Conservation (phyloP, 2,113 vertebrate species). For the Varanus komodoensis region DNA sequence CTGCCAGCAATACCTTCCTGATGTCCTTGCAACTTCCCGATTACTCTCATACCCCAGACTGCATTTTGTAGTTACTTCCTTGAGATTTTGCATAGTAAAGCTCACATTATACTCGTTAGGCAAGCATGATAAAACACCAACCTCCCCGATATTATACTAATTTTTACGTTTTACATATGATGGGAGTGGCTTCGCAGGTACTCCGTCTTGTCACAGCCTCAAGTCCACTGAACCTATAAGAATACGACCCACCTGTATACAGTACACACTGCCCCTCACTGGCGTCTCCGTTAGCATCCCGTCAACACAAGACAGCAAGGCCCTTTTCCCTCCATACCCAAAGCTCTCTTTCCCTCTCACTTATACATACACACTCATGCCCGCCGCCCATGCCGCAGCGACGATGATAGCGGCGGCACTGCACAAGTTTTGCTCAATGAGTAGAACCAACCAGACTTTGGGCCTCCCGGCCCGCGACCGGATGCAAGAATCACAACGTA, state of each 20-base stretch:
- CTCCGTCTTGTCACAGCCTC: not conserved
- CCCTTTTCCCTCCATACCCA: not conserved
- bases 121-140: not conserved
- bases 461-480: not conserved
- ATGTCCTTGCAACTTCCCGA: not conserved
- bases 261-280: not conserved
- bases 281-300: not conserved
- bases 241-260: not conserved
- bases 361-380: not conserved
- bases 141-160: too few species aligned
- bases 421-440: slow-evolving; percentile 25
- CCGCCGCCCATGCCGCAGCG: slow-evolving; percentile 6
- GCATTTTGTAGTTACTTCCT: not conserved
- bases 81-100: not conserved
- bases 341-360: not conserved
- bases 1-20: not conserved
- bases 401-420: not conserved
- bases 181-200: not conserved
- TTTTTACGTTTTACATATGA: not conserved
- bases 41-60: not conserved
- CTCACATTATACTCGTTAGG: not conserved
- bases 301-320: not conserved
- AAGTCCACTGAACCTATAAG: not conserved
- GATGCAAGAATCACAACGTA: too few species aligned
- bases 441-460: not conserved